Evolutionary conservation across 2,113 vertebrate genomes (phyloP), one percentile per base, ranked within the genome.

Genomic region (Lampris incognitus): DNA sequence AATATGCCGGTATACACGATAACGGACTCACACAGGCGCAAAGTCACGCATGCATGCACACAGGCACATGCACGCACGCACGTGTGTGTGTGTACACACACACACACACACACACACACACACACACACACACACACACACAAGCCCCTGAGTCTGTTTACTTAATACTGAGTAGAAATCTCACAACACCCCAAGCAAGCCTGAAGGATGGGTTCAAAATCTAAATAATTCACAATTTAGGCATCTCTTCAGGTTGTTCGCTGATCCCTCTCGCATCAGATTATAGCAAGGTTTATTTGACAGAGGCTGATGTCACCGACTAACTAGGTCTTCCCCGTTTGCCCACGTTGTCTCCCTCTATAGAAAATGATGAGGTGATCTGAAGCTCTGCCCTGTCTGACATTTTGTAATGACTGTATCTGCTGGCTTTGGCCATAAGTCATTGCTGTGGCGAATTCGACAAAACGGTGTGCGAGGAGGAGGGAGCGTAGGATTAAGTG

Each of bases 171-270:
- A 69, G 76, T 48, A 80, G 76, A 85, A 89, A 81, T 87, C 86
- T 87, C 88, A 52, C 5, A 78, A 88, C 76, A 92, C 88, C 85
- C 79, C 78, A 82, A 79, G 89, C 87, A 69, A 84, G 89, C 87
- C 83, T 76, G 59, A 74, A 88, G 90, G 84, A 87, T 89, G 75
- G 61, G 78, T 72, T 72, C 72, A 74, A 72, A 80, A 85, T 87
- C 87, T 86, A 81, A 91, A 92, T 84, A 77, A 90, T 92, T 85
- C 72, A 90, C 13, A 55, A 84, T 79, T 87, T 85, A 69, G 69
- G 73, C 67, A 83, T 84, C 73, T 88, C 74, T 80, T 81, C 79
- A 87, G 79, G 78, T 84, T 88, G 75, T 88, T 82, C 91, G 85
- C 81, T 67, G 48, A 81, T 85, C 76, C 60, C 42, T 55, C 74